These are phyloP conservation scores for Haemorhous mexicanus DNA, from an alignment of 2,113 vertebrate genomes.

Conservation along the genomic window DNA sequence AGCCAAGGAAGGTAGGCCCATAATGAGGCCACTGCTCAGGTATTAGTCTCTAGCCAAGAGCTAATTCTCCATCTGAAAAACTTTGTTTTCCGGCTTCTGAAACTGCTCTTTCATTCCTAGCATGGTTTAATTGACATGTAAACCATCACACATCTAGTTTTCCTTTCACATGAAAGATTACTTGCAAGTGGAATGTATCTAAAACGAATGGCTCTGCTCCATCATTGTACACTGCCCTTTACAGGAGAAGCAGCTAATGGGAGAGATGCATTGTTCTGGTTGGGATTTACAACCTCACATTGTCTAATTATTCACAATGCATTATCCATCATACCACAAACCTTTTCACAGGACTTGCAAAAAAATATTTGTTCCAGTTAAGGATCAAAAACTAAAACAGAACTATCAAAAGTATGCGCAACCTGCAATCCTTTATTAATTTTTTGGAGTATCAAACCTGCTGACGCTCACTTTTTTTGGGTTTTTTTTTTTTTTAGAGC, in stretches of 20 bases:
- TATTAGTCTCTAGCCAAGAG: constrained; percentile 30
- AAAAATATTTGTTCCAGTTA: background rate
- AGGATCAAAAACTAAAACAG: background rate
- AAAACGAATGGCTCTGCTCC: constrained; percentile 51
- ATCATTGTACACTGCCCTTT: constrained; percentile 37
- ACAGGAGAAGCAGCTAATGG: constrained; percentile 46
- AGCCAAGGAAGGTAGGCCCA: background rate
- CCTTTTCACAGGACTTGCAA: background rate
- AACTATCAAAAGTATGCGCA: background rate
- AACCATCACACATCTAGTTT: constrained; percentile 46
- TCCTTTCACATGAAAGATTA: constrained; percentile 50
- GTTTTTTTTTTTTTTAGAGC: background rate
- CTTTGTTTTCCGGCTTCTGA: background rate
- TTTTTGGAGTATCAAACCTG: background rate
- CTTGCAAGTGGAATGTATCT: constrained; percentile 52
- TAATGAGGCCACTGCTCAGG: constrained; percentile 45
- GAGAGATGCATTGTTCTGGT: constrained; percentile 37
- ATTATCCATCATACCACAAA: constrained; percentile 45
- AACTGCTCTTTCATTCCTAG: constrained; percentile 8
- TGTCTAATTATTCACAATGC: constrained; percentile 66
- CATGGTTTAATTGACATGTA: constrained; percentile 46
- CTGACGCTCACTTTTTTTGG: background rate
- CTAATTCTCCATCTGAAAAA: constrained; percentile 19
- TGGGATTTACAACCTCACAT: constrained; percentile 41
- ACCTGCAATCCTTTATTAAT: background rate